These are phyloP conservation scores for Lacerta viridis DNA, from an alignment of 2,797 vertebrate species.

Conservation along the genomic window DNA sequence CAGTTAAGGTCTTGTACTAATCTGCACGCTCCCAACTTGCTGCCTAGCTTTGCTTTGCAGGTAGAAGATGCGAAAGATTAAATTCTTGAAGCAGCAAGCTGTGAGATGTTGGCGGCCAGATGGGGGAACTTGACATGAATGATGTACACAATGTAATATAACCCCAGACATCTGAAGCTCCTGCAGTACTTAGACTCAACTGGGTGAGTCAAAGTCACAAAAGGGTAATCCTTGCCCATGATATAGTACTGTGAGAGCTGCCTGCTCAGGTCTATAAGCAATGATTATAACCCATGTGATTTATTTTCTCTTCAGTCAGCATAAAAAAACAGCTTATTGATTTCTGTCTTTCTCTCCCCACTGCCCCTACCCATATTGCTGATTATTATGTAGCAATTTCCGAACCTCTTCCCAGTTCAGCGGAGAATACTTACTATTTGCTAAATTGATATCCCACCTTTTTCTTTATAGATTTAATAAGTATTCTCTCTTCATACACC, in stretches of 20 bases:
- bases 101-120: conserved; percentile 22
- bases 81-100: conserved; percentile 19
- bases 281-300: conserved; percentile 21
- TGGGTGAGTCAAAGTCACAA: conserved; percentile 20
- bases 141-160: background rate
- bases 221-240: conserved; percentile 4
- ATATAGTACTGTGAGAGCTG: background rate
- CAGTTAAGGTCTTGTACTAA: background rate
- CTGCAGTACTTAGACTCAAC: background rate
- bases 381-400: background rate
- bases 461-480: background rate
- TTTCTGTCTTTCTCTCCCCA: conserved; percentile 11
- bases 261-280: background rate
- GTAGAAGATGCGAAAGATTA: conserved; percentile 49
- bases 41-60: conserved; percentile 8
- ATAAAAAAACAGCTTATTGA: background rate
- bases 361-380: background rate
- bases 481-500: background rate
- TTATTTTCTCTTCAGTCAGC: conserved; percentile 12
- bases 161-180: background rate
- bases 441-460: too few species aligned
- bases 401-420: background rate
- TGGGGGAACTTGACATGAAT: conserved; percentile 10
- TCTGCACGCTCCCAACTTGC: background rate
- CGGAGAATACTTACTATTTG: background rate